phyloP scores from a whole-genome alignment of 2,113 vertebrate genomes.

The Percopsis transmontana region DNA sequence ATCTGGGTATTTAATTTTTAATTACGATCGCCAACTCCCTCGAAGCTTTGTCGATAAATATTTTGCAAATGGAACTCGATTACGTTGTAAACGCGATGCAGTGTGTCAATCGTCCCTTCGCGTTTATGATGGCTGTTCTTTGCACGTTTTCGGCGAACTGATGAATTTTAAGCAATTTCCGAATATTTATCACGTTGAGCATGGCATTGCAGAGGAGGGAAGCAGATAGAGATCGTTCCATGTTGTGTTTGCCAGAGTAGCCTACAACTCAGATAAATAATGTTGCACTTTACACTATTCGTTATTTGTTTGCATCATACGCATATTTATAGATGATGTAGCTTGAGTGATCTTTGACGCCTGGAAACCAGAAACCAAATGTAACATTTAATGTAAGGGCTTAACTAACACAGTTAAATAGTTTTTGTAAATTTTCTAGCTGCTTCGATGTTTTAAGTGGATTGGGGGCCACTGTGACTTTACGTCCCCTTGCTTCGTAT shows the following conservation, averaged over 20 bases:
- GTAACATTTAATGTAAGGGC: too few species aligned
- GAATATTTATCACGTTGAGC: conserved; percentile 49
- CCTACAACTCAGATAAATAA: conserved; percentile 9
- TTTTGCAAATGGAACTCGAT: conserved; percentile 20
- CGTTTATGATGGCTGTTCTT: conserved; percentile 40
- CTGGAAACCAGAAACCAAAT: too few species aligned
- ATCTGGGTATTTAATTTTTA: conserved; percentile 63
- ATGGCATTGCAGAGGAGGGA: conserved; percentile 25
- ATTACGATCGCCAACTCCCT: conserved; percentile 38
- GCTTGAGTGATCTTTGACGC: too few species aligned
- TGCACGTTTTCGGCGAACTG: conserved; percentile 44
- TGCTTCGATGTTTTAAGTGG: too few species aligned
- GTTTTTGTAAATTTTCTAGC: too few species aligned
- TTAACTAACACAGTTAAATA: too few species aligned
- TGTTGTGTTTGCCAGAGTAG: conserved; percentile 23
- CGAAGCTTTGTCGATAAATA: conserved; percentile 48
- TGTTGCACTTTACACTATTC: background rate
- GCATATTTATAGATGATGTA: too few species aligned
- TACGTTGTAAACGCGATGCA: conserved; percentile 40
- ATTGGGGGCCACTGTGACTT: too few species aligned
- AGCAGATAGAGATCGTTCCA: conserved; percentile 27
- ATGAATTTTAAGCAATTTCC: conserved; percentile 58
- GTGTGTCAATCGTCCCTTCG: conserved; percentile 31
- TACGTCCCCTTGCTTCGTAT: too few species aligned
- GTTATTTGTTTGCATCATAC: conserved; percentile 13